Evolutionary conservation across 2,113 vertebrate species (phyloP).

Genomic region (Penelope pileata): DNA sequence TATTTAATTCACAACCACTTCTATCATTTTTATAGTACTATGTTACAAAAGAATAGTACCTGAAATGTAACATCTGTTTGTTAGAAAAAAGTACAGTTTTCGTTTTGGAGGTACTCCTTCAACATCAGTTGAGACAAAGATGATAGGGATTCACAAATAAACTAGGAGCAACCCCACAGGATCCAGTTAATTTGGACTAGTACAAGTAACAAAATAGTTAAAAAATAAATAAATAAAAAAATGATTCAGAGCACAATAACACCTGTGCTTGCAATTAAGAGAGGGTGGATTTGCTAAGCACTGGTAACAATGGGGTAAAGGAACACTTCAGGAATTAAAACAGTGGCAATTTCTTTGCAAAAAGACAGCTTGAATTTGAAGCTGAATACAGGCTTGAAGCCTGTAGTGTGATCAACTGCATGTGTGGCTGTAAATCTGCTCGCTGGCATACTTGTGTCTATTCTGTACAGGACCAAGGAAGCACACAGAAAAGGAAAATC

Average conservation of each 20-base stretch:
- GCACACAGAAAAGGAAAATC: background rate
- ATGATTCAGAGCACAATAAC: background rate
- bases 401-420: background rate
- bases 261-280: background rate
- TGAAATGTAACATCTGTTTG: slow-evolving; percentile 1
- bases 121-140: background rate
- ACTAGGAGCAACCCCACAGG: background rate
- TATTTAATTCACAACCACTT: slow-evolving; percentile 69
- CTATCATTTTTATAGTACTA: slow-evolving; percentile 44
- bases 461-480: background rate
- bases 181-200: background rate
- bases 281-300: background rate
- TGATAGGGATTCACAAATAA: background rate
- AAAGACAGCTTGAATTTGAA: background rate
- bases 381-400: too few species aligned
- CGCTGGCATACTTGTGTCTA: background rate
- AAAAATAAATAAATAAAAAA: slow-evolving; percentile 1
- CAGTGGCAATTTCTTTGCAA: background rate
- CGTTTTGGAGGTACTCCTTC: background rate
- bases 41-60: background rate
- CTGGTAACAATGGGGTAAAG: background rate
- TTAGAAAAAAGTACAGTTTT: background rate
- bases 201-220: background rate
- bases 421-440: background rate
- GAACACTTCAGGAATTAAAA: background rate